These are phyloP conservation scores for Nothoprocta pentlandii DNA, from an alignment of 2,113 vertebrate genomes.

Conservation along the genomic window DNA sequence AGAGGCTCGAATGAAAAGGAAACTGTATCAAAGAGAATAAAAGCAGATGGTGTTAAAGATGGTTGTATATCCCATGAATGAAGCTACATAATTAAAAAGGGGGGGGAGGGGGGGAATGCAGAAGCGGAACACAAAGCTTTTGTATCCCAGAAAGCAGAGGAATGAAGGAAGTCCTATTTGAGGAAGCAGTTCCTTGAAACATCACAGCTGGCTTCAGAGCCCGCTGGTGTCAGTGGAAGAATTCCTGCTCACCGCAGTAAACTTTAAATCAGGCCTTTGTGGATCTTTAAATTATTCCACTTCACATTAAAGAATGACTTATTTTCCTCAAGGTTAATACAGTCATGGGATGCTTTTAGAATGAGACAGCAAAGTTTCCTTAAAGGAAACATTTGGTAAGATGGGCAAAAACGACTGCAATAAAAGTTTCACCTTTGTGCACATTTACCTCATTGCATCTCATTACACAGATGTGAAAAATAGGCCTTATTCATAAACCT, in stretches of 20 bases:
- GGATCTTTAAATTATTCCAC: neutral
- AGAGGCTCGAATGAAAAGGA: neutral
- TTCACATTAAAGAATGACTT: neutral
- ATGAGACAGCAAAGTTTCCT: neutral
- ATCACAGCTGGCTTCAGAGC: neutral
- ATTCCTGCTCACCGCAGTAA: neutral
- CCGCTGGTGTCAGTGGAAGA: neutral
- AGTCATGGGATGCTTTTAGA: constrained; percentile 18
- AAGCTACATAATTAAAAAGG: neutral
- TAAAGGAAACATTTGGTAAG: constrained; percentile 21
- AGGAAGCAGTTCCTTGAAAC: constrained; percentile 36
- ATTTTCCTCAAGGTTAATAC: neutral
- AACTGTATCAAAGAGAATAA: constrained; percentile 23
- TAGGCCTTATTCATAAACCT: neutral
- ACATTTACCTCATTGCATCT: neutral
- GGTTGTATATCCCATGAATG: constrained; percentile 30
- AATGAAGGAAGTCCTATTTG: constrained; percentile 26
- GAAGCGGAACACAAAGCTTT: constrained; percentile 43
- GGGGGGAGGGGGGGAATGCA: fast-evolving
- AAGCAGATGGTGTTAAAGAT: constrained; percentile 14
- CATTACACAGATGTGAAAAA: neutral
- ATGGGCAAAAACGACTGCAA: neutral
- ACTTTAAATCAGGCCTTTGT: neutral
- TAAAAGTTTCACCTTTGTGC: neutral
- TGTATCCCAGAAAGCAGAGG: constrained; percentile 42